Evolutionary conservation across 1,140 invertebrate species (phyloP), one percentile per base, ranked within the genome.

Genomic region (Theocolax elegans): DNA sequence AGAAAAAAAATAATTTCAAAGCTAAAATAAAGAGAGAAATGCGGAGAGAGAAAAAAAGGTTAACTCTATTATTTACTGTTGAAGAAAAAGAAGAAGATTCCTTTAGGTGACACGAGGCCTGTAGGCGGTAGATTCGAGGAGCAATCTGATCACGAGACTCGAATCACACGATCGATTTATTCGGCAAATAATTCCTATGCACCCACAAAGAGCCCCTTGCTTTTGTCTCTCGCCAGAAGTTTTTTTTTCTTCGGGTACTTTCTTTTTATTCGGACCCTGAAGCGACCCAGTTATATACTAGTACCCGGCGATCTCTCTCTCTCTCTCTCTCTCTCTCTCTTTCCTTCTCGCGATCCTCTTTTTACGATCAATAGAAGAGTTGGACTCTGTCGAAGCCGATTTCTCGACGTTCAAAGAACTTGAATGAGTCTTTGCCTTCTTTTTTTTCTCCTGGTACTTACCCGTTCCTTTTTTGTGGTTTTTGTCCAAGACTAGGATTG

Each of bases 101-200:
- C n/a, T n/a, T n/a, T n/a, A n/a, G n/a, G n/a, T n/a, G n/a, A n/a
- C n/a, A n/a, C n/a, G n/a, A n/a, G n/a, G 67, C 56, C 58, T 68
- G 67, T 46, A 53, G 46, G 67, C 56, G 56, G 67, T 44, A 68
- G 48, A 68, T 68, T 60, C 46, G n/a, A n/a, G 35, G 27, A 35
- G 46, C 31, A 68, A 68, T 68, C 56, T 49, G 65, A 59, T 67
- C 65, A 38, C 40, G 19, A 10, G 53, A 59, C 27, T 68, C 12
- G 67, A 63, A 69, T 69, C 68, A 64, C 68, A 64, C 68, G 68
- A 71, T 71, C 68, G 68, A 71, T 71, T 71, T 71, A 71, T 71
- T 71, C 68, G 68, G 60, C 60, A 71, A 64, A 64, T 51, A 71
- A 64, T 35, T 64, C 29, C 60, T 58, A 49, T 64, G 68, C 60